These are phyloP conservation scores for Timema cristinae DNA, from an alignment of 2,888 invertebrate species.

Conservation along the genomic window DNA sequence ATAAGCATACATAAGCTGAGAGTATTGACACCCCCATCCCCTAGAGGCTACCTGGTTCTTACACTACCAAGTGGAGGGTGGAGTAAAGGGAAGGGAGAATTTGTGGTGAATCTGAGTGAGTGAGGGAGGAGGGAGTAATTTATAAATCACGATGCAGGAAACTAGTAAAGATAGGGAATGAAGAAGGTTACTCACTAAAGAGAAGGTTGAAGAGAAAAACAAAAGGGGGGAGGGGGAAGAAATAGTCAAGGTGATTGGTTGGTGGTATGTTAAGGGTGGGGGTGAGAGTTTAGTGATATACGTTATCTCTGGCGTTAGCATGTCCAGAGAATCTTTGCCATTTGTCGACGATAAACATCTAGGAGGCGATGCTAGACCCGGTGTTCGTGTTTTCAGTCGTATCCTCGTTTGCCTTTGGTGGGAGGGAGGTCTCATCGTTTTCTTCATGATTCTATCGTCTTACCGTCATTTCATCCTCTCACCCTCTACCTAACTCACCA, in stretches of 20 bases:
- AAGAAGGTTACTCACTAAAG: too few relatives aligned
- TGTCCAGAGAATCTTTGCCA: slow-evolving; percentile 11
- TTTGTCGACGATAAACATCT: slow-evolving; percentile 14
- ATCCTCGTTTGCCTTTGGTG: too few relatives aligned
- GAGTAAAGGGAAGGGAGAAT: background rate
- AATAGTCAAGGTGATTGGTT: background rate
- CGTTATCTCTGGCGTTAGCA: background rate
- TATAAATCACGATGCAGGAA: slow-evolving; percentile 16
- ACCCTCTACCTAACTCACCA: too few relatives aligned
- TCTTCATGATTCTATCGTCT: too few relatives aligned
- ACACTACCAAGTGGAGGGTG: background rate
- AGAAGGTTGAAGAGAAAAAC: background rate
- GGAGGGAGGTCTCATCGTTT: too few relatives aligned
- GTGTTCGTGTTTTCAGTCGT: background rate
- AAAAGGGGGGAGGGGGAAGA: background rate
- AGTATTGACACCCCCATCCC: too few relatives aligned
- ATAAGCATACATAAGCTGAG: too few relatives aligned
- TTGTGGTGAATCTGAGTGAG: background rate
- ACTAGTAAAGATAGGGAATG: background rate
- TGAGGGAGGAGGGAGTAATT: slow-evolving; percentile 4
- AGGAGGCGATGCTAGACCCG: background rate
- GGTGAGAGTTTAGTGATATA: background rate
- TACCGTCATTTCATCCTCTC: too few relatives aligned
- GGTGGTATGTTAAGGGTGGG: background rate
- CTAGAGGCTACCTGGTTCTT: too few relatives aligned